A percentile compares a stretch with the other conserved stretches of the same genome.
phyloP scores from a whole-genome alignment of 1,140 invertebrate genomes.

The Ceratosolen solmsi region DNA sequence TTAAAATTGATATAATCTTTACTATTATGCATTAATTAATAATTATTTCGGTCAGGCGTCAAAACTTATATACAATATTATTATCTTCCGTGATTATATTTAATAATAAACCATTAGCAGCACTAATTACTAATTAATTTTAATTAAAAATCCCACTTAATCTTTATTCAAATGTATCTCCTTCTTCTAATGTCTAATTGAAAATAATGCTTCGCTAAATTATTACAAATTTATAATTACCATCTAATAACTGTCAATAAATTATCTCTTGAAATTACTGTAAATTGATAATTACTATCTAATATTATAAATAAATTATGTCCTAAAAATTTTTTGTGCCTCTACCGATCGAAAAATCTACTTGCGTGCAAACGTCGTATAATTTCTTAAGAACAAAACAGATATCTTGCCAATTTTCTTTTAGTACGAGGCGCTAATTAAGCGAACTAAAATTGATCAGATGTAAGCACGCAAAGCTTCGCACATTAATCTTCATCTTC shows the following conservation, averaged over 20 bases:
- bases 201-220: not conserved
- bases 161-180: not conserved
- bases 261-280: no score
- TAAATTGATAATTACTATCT: no score
- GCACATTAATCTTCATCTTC: conserved; percentile 44
- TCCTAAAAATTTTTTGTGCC: not conserved
- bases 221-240: conserved; percentile 2
- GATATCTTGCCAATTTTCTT: conserved; percentile 10
- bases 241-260: no score
- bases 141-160: not conserved
- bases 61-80: no score
- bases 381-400: conserved; percentile 20
- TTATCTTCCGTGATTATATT: no score
- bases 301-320: not conserved
- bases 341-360: not conserved
- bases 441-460: conserved; percentile 26
- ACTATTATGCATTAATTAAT: no score
- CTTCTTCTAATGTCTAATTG: not conserved
- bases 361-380: not conserved
- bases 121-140: not conserved
- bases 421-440: conserved; percentile 22
- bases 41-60: no score
- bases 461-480: conserved; percentile 18
- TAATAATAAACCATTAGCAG: no score
- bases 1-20: no score